These are phyloP conservation scores for Onychorhynchus coronatus DNA, from an alignment of 2,113 vertebrate species.

Conservation along the genomic window DNA sequence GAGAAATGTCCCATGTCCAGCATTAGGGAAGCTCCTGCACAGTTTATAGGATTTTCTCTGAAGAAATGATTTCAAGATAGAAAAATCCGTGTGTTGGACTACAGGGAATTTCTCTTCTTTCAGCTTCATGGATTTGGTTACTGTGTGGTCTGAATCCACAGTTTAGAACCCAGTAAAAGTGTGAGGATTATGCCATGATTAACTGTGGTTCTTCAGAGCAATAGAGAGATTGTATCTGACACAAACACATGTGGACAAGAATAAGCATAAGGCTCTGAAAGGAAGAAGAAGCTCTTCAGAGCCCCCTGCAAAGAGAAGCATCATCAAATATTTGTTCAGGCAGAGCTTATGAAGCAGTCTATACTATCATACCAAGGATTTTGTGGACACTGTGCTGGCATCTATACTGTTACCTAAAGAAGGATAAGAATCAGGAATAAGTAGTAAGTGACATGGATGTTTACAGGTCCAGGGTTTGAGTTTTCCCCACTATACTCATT, in stretches of 20 bases:
- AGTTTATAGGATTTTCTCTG: neutral
- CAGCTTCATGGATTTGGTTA: neutral
- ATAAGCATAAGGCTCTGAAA: neutral
- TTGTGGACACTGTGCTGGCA: neutral
- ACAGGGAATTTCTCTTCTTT: neutral
- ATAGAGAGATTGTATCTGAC: neutral
- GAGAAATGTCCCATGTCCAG: neutral
- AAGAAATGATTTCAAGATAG: neutral
- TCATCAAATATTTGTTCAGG: neutral
- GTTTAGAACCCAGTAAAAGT: neutral
- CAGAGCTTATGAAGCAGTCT: neutral
- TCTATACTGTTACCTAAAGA: neutral
- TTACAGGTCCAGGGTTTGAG: neutral
- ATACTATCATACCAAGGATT: neutral
- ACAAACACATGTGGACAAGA: neutral
- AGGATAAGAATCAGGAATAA: neutral
- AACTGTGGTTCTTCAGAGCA: neutral
- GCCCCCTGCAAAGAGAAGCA: fast-evolving
- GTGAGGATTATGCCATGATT: neutral
- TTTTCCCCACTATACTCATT: neutral
- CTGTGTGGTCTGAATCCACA: neutral
- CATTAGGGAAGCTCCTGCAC: neutral
- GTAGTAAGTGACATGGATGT: neutral
- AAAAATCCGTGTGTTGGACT: neutral
- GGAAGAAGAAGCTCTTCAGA: neutral